Conservation (phyloP, 2,888 invertebrate species). For the Ectemnius cavifrons region DNA sequence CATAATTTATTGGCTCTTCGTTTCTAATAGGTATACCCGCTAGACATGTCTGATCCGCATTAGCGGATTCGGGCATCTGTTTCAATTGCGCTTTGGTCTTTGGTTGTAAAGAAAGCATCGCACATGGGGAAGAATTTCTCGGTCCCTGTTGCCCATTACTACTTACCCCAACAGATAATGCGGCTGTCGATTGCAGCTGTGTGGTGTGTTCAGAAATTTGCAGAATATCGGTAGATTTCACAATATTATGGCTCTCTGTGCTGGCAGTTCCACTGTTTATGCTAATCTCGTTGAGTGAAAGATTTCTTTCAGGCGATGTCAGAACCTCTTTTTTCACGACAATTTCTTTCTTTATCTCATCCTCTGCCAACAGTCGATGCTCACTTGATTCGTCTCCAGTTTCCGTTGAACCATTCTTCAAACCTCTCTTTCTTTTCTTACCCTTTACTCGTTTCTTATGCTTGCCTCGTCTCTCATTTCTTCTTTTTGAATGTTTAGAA, state of each 20-base stretch:
- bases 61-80: constrained; percentile 60
- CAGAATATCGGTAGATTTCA: not conserved
- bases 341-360: constrained; percentile 56
- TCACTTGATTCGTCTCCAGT: constrained; percentile 4
- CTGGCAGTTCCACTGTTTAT: not conserved
- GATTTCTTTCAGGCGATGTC: not conserved
- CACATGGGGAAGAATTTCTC: constrained; percentile 8
- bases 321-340: constrained; percentile 42
- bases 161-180: not conserved
- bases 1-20: not conserved
- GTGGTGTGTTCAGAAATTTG: not conserved
- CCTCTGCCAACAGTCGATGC: constrained; percentile 61
- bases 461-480: constrained; percentile 55
- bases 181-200: not conserved
- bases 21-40: not conserved
- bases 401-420: constrained; percentile 12
- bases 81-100: constrained; percentile 71
- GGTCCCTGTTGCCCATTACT: constrained; percentile 8
- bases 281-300: not conserved
- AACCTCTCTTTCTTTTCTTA: constrained; percentile 33
- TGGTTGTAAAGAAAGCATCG: constrained; percentile 22
- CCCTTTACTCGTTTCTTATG: constrained; percentile 53
- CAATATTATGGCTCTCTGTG: not conserved
- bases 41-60: constrained; percentile 1
- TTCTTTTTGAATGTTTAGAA: constrained; percentile 55